Evolutionary conservation across 2,113 vertebrate species (phyloP).

Genomic region (Elephas maximus): DNA sequence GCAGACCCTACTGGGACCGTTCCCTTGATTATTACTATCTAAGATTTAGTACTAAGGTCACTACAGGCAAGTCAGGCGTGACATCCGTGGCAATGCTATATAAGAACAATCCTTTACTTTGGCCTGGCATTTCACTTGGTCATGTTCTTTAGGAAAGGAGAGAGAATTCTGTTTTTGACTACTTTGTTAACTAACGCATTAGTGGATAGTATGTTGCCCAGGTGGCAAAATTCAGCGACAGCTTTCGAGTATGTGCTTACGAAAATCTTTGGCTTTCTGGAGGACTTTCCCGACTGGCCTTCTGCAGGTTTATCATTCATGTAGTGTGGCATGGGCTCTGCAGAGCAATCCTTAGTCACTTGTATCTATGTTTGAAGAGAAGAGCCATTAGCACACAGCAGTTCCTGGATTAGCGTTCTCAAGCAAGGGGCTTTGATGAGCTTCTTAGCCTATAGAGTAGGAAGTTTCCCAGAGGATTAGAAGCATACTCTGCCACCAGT

Average conservation of each 20-base stretch:
- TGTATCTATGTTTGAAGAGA: background rate
- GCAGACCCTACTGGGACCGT: background rate
- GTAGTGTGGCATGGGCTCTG: background rate
- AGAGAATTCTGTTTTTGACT: background rate
- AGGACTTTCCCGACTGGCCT: background rate
- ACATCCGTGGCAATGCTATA: background rate
- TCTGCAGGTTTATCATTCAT: background rate
- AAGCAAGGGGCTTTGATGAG: background rate
- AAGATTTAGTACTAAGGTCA: background rate
- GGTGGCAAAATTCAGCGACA: background rate
- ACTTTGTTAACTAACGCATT: background rate
- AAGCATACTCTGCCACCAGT: constrained; percentile 12
- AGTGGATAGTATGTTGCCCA: background rate
- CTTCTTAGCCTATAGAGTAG: background rate
- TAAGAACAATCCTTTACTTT: background rate
- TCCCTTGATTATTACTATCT: background rate
- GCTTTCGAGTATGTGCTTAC: background rate
- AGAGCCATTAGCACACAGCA: background rate
- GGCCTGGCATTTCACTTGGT: background rate
- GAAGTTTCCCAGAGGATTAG: constrained; percentile 26
- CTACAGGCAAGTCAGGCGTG: background rate
- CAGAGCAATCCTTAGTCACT: background rate
- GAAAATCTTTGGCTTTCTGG: background rate
- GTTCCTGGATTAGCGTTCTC: background rate
- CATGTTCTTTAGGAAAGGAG: constrained; percentile 10